Evolutionary conservation across 2,113 vertebrate species (phyloP).

Genomic region (Pavo muticus): DNA sequence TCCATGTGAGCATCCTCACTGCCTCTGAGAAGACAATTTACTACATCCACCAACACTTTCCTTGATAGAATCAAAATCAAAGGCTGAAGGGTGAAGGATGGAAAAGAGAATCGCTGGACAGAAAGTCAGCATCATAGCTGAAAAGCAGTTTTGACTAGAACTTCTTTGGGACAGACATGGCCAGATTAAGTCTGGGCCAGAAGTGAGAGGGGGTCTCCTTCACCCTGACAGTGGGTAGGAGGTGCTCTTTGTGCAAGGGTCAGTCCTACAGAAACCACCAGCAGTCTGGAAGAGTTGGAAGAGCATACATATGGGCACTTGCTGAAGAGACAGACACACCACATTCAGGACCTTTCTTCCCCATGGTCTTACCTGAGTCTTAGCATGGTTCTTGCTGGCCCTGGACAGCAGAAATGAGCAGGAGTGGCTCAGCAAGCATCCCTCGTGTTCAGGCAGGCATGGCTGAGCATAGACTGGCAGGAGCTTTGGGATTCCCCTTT

Average conservation of each 20-base stretch:
- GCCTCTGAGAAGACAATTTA: neutral
- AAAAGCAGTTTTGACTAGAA: neutral
- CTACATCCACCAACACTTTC: neutral
- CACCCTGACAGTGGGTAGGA: neutral
- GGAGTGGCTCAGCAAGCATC: neutral
- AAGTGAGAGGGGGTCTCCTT: neutral
- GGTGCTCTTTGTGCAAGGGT: rapidly evolving
- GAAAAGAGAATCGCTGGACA: neutral
- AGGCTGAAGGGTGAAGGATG: neutral
- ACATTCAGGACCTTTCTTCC: neutral
- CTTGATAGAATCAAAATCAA: neutral
- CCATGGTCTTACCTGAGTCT: neutral
- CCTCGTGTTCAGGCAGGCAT: rapidly evolving
- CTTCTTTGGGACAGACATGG: neutral
- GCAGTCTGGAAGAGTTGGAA: neutral
- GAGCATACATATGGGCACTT: neutral
- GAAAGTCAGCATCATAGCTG: neutral
- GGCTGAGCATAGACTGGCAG: rapidly evolving
- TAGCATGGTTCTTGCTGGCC: neutral
- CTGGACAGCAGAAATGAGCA: neutral
- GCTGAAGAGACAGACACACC: neutral
- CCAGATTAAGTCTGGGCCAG: neutral
- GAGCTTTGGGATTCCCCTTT: neutral
- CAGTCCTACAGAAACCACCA: neutral
- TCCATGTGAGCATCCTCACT: neutral